These are phyloP conservation scores for Selene dorsalis DNA, from an alignment of 2,797 vertebrate genomes.

Conservation along the genomic window DNA sequence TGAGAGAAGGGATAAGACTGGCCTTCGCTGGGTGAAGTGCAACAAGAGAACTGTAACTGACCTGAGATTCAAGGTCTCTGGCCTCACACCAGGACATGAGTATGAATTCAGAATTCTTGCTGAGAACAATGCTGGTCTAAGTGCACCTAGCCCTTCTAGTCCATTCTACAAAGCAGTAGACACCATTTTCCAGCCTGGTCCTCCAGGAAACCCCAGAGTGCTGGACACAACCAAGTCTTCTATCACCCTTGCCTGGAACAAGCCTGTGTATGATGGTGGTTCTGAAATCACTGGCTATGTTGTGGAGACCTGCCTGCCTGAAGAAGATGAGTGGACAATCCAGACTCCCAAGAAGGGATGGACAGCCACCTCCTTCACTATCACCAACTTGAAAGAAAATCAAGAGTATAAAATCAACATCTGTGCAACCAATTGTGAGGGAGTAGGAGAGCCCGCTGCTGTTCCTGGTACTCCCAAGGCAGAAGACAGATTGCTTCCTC, in stretches of 20 bases:
- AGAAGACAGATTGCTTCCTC: constrained; percentile 93
- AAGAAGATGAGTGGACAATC: constrained; percentile 98
- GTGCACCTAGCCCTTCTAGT: constrained; percentile 92
- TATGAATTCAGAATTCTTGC: constrained; percentile 97
- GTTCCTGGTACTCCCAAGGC: constrained; percentile 94
- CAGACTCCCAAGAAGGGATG: constrained; percentile 92
- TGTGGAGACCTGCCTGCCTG: constrained; percentile 95
- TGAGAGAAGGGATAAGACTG: constrained; percentile 94
- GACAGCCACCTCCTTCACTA: constrained; percentile 94
- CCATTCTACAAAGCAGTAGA: constrained; percentile 96
- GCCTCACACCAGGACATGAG: constrained; percentile 94
- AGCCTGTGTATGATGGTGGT: constrained; percentile 98
- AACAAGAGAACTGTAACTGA: constrained; percentile 96
- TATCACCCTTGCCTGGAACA: constrained; percentile 97
- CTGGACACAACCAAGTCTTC: constrained; percentile 96
- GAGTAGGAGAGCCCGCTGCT: constrained; percentile 93
- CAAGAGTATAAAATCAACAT: constrained; percentile 98
- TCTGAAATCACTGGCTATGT: constrained; percentile 98
- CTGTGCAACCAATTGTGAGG: constrained; percentile 95
- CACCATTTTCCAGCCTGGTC: constrained; percentile 96
- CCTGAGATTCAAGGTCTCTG: constrained; percentile 94
- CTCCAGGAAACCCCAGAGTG: constrained; percentile 95
- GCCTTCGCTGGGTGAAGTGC: constrained; percentile 97
- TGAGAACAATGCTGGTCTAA: constrained; percentile 97
- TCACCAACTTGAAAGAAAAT: constrained; percentile 94